Evolutionary conservation across 1,140 invertebrate species (phyloP), one percentile per base, ranked within the genome.

Genomic region (Drosophila kurseongensis): DNA sequence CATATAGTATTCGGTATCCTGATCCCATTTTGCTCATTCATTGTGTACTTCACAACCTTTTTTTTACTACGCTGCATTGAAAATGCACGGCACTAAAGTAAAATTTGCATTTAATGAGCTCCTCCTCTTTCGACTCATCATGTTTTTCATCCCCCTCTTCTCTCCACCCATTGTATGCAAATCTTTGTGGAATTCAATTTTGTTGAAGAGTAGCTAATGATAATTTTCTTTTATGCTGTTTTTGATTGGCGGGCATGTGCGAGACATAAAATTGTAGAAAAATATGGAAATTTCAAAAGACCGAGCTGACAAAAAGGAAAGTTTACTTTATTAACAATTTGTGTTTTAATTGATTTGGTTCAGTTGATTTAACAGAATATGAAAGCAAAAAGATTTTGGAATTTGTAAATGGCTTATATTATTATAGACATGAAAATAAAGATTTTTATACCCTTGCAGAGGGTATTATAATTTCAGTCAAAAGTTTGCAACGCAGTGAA

Each of bases 71-170:
- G 56, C 51, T 55, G 56, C 71, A 75, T 38, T 54, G 29, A 77
- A 68, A 51, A 59, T 71, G 62, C 40, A 60, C 47, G 44, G 40
- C 32, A 41, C 48, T 44, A 7, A 18, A 44, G 29, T 29, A 63
- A 86, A 79, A 86, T 88, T 82, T 88, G 75, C 83, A 86, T 88
- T 79, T 86, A 83, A 86, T 86, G 83, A 83, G 83, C 72, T 81
- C 35, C 56, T 44, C 50, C 14, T 29, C 65, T 27, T 38, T 32
- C 32, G 12, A 38, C 40, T 29, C 65, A 44, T 63, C 75, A 23
- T 42, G 40, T 66, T 50, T 35, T 47, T 56, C 41, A 29, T 23
- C 45, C 18, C 42, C 54, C 36, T 27, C 35, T 14, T 18, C 14
- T n/a, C 41, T 5, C 8, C 18, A 48, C 32, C 67, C 78, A 83